Base-by-base conservation (phyloP, 2,113 vertebrate species). In the Callaeas wilsoni region DNA sequence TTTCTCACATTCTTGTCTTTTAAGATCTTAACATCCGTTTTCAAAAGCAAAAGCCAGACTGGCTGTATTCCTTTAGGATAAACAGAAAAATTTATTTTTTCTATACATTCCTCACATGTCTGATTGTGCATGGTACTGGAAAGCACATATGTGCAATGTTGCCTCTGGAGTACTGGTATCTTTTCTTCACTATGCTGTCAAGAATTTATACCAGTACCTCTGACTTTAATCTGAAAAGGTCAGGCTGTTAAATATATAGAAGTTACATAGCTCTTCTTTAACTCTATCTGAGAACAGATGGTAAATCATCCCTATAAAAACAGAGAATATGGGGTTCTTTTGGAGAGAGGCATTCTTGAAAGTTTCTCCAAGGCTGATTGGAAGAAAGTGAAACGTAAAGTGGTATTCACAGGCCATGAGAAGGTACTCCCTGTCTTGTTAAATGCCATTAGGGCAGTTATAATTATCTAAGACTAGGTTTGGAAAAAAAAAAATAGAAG, bases 201-300 rank as follows among this genome's bases (percentile, higher is more conserved):
- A 95, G 94, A 83, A 89, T 39, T 93, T 56, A 89, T 35, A 17
- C 25, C 32, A 93, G 26, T 89, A 29, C 39, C 44, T 85, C 79
- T 90, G 55, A 91, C 89, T 67, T 67, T 94, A 88, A 92, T 94
- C 65, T 95, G 78, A 84, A 85, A 37, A 85, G 30, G 41, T 77
- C 90, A 90, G 69, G 57, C n/a, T 96, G 32, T 87, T 86, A 92
- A 90, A 89, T 64, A 69, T 60, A 59, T 90, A 60, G 39, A 94
- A 95, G 94, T 89, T 89, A 39, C 53, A 69, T 23, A 86, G 62
- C 53, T 82, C 79, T 77, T 91, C 76, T 84, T 27, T 77, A 74
- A 39, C 13, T 93, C 12, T 68, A n/a, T 75, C 49, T 52, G 47
- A 87, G 59, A 94, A 82, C 47, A 90, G n/a, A 50, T 81, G 77